Conservation (phyloP, 2,888 invertebrate species). For the Pteria penguin region DNA sequence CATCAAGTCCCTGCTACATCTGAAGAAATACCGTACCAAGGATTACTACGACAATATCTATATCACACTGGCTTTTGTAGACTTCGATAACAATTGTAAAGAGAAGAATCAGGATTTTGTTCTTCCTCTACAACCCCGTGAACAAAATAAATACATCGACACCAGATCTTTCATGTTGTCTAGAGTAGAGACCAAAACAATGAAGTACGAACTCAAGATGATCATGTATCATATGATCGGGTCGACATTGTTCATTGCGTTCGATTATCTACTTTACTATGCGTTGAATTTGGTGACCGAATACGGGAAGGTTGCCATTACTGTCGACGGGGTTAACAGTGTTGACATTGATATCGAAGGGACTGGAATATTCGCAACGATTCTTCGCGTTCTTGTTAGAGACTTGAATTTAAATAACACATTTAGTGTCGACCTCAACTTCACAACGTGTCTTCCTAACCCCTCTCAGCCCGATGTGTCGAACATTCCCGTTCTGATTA, state of each 20-base stretch:
- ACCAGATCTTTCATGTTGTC: conserved; percentile 54
- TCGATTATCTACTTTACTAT: conserved; percentile 70
- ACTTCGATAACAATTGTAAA: conserved; percentile 56
- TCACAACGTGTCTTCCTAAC: conserved; percentile 54
- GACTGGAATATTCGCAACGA: conserved; percentile 48
- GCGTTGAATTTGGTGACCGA: conserved; percentile 58
- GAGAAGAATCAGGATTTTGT: conserved; percentile 49
- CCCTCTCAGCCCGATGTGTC: conserved; percentile 39
- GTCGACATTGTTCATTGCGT: conserved; percentile 52
- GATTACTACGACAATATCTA: conserved; percentile 73
- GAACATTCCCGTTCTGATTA: conserved; percentile 42
- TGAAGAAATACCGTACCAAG: conserved; percentile 62
- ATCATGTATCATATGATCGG: conserved; percentile 62
- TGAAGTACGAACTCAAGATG: conserved; percentile 59
- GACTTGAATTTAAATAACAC: conserved; percentile 40
- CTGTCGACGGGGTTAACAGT: conserved; percentile 41
- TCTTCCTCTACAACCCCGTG: conserved; percentile 67
- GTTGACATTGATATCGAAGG: conserved; percentile 48
- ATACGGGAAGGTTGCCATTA: conserved; percentile 59
- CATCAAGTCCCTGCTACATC: conserved; percentile 52
- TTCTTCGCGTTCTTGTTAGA: conserved; percentile 44
- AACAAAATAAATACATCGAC: conserved; percentile 64
- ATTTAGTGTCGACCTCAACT: conserved; percentile 42
- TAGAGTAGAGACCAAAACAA: conserved; percentile 53
- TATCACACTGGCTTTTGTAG: conserved; percentile 61